A percentile compares a stretch with the other conserved stretches of the same genome.
These are phyloP conservation scores for Aplodontia rufa DNA, from an alignment of 2,113 vertebrate species.

Conservation along the genomic window DNA sequence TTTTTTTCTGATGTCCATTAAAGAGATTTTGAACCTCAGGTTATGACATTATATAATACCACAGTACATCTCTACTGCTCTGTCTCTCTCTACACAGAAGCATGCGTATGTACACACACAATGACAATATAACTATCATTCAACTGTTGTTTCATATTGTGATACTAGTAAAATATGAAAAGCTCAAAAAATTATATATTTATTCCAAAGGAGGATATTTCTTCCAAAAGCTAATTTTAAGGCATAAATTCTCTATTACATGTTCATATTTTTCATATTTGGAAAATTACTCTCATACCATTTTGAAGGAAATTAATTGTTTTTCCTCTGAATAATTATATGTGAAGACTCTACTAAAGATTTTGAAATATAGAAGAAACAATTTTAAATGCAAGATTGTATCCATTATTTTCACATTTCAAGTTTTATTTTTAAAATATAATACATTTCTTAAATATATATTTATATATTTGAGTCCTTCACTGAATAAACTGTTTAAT, in stretches of 20 bases:
- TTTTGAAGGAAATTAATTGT: neutral
- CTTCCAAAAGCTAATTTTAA: neutral
- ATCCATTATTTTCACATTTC: neutral
- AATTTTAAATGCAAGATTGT: neutral
- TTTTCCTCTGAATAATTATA: neutral
- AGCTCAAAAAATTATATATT: neutral
- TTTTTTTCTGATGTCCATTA: neutral
- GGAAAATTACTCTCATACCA: no score
- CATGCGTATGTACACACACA: neutral
- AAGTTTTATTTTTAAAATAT: neutral
- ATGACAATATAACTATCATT: neutral
- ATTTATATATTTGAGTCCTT: neutral
- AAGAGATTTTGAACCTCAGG: neutral
- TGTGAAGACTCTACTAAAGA: neutral
- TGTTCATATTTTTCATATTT: neutral
- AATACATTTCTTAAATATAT: neutral
- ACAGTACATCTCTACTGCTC: rapidly evolving
- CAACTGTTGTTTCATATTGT: neutral
- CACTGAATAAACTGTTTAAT: neutral
- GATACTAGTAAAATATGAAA: neutral
- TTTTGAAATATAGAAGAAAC: neutral
- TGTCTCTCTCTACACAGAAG: no score
- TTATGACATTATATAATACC: neutral
- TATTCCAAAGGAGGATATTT: neutral
- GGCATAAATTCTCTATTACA: neutral